These are phyloP conservation scores for Balaeniceps rex DNA, from an alignment of 2,113 vertebrate species.

Conservation along the genomic window DNA sequence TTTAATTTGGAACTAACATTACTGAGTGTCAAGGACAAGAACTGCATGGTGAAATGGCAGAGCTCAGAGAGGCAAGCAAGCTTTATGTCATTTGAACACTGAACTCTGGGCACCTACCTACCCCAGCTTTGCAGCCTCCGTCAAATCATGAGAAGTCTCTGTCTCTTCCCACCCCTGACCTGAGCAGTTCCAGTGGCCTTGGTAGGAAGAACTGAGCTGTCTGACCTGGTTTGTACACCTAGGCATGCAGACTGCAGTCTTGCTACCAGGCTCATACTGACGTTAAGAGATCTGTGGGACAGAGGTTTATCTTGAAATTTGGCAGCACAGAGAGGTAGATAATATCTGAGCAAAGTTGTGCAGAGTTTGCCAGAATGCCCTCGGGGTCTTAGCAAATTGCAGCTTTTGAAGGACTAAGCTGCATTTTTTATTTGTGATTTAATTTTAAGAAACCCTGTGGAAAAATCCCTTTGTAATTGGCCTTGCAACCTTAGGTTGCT, in stretches of 20 bases:
- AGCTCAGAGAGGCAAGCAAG: neutral
- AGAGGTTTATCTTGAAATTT: neutral
- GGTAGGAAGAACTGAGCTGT: neutral
- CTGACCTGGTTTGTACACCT: neutral
- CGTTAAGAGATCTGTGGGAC: neutral
- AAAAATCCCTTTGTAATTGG: constrained; percentile 7
- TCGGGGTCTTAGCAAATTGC: neutral
- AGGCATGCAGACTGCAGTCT: neutral
- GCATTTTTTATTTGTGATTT: constrained; percentile 38
- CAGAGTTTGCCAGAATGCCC: neutral
- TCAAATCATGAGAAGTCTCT: neutral
- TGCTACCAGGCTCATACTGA: neutral
- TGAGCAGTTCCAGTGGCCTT: neutral
- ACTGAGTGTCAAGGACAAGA: neutral
- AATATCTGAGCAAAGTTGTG: neutral
- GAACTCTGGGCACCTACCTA: neutral
- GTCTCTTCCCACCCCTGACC: neutral
- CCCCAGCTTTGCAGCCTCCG: neutral
- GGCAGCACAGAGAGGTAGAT: neutral
- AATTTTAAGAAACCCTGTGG: neutral
- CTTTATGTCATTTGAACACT: neutral
- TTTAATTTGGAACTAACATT: neutral
- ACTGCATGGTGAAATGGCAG: neutral
- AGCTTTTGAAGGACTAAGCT: constrained; percentile 32
- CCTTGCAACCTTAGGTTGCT: neutral